Conservation (phyloP, 2,797 vertebrate genomes). For the Buphagus erythrorhynchus region DNA sequence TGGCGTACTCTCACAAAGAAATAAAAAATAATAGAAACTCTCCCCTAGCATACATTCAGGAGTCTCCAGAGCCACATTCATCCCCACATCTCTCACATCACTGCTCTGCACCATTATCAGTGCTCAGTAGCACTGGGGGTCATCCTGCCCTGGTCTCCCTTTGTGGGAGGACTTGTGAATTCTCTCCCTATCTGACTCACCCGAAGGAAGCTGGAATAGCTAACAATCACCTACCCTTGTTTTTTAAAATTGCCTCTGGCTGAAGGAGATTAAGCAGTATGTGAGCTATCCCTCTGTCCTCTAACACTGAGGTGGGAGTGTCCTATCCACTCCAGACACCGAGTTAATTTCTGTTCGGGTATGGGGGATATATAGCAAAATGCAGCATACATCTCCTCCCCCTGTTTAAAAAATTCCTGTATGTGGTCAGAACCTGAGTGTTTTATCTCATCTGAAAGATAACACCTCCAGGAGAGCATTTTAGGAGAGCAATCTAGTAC, state of each 20-base stretch:
- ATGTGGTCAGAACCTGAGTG: neutral
- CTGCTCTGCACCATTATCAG: neutral
- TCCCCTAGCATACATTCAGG: neutral
- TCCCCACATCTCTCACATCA: neutral
- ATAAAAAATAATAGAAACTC: neutral
- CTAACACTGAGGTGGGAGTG: neutral
- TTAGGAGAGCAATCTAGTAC: conserved; percentile 60
- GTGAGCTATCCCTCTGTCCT: neutral
- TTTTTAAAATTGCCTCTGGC: neutral
- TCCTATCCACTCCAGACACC: neutral
- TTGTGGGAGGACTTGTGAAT: neutral
- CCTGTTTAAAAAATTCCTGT: neutral
- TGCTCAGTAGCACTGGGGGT: neutral
- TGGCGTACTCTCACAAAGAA: neutral
- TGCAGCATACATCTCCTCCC: neutral
- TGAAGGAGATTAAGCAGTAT: neutral
- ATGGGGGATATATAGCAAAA: neutral
- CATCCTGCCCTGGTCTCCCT: neutral
- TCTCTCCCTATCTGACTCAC: neutral
- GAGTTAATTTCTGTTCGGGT: neutral
- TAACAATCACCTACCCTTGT: neutral
- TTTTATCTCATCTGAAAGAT: conserved; percentile 22
- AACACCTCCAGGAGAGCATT: conserved; percentile 56
- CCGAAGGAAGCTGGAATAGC: neutral
- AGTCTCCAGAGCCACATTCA: neutral